Evolutionary conservation across 35 echinoderm and acorn worm species (phyloP).

Genomic region (Heliocidaris tuberculata): DNA sequence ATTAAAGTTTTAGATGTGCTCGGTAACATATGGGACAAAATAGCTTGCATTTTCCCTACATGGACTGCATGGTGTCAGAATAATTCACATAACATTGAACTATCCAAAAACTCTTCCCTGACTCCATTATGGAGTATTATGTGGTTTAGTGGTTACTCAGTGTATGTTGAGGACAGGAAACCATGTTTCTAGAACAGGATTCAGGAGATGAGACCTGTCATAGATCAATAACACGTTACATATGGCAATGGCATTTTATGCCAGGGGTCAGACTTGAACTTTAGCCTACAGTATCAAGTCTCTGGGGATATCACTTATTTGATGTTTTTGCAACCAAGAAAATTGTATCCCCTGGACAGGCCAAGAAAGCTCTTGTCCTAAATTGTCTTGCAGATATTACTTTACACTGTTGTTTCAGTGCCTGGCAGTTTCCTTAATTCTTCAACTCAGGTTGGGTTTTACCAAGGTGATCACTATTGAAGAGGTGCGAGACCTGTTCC

Average conservation of each 20-base stretch:
- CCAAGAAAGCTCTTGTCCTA: neutral
- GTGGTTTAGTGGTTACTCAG: neutral
- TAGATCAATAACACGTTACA: neutral
- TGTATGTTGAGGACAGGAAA: neutral
- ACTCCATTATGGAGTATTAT: neutral
- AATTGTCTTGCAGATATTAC: neutral
- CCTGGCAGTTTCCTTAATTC: constrained; percentile 53
- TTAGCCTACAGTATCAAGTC: neutral
- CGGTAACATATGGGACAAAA: too few relatives aligned
- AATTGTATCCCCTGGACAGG: neutral
- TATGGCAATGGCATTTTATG: neutral
- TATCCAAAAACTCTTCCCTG: neutral
- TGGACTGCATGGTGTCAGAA: too few relatives aligned
- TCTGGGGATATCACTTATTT: neutral
- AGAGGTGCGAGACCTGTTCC: constrained; percentile 77
- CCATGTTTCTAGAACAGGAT: neutral
- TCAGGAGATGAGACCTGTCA: neutral
- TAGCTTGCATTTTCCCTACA: too few relatives aligned
- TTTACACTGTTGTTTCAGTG: neutral
- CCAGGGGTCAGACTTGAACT: neutral
- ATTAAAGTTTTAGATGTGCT: too few relatives aligned
- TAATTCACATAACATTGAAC: too few relatives aligned
- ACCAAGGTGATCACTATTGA: constrained; percentile 84
- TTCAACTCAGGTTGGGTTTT: constrained; percentile 81
- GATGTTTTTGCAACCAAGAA: neutral